phyloP scores from a whole-genome alignment of 2,888 invertebrate genomes.

The Megaustenia siamemsis region DNA sequence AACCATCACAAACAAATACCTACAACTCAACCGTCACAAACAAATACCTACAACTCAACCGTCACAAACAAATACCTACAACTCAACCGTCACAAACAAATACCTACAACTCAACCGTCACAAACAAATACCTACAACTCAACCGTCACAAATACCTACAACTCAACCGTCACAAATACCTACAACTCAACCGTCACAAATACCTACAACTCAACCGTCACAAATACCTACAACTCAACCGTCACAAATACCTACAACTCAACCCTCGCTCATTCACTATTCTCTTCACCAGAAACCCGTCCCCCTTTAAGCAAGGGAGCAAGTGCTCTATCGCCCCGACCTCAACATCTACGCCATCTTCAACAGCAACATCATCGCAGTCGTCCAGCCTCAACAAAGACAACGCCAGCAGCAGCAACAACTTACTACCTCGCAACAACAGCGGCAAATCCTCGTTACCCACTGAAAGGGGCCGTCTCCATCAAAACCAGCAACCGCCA shows the following conservation, averaged over 20 bases:
- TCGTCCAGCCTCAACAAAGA: conserved; percentile 16
- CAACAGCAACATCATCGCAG: conserved; percentile 5
- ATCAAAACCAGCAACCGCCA: conserved; percentile 50
- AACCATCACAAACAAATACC: no score
- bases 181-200: no score
- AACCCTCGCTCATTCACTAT: not conserved
- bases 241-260: no score
- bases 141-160: no score
- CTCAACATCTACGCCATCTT: conserved; percentile 18
- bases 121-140: no score
- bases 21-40: no score
- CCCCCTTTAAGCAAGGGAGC: conserved; percentile 38
- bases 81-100: no score
- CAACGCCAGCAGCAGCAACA: conserved; percentile 36
- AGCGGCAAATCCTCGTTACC: conserved; percentile 27
- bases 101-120: no score
- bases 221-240: not conserved
- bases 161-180: no score
- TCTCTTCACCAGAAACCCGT: conserved; percentile 22
- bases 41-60: no score
- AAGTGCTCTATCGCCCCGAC: not conserved
- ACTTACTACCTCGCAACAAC: not conserved
- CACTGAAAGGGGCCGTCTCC: conserved; percentile 44
- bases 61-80: no score
- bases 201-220: not conserved